These are phyloP conservation scores for Hoplodrina ambigua DNA, from an alignment of 2,888 invertebrate species.

Conservation along the genomic window DNA sequence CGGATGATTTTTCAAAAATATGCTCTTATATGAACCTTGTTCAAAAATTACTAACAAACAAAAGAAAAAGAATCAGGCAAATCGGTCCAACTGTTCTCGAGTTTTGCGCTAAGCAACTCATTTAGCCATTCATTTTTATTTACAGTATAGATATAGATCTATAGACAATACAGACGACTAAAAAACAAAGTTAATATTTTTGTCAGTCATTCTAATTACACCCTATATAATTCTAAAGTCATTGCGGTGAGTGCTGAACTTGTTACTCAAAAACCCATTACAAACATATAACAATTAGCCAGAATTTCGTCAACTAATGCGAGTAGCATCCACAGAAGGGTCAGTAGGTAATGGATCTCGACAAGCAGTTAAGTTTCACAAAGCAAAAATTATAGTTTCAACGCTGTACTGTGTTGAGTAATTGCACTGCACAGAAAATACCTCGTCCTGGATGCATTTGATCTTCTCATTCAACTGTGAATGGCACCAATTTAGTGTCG, in stretches of 20 bases:
- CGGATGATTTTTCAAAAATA: too few relatives aligned
- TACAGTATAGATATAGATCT: too few relatives aligned
- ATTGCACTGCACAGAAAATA: constrained; percentile 64
- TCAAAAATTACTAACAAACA: too few relatives aligned
- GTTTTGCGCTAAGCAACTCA: too few relatives aligned
- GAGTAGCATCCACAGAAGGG: constrained; percentile 26
- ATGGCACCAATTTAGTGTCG: constrained; percentile 71
- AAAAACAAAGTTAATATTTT: not conserved
- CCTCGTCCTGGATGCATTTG: constrained; percentile 66
- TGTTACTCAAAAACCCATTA: constrained; percentile 43
- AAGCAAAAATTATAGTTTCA: constrained; percentile 64
- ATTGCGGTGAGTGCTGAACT: constrained; percentile 27
- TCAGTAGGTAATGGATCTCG: constrained; percentile 31
- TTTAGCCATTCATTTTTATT: too few relatives aligned
- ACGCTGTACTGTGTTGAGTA: constrained; percentile 59
- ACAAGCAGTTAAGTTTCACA: constrained; percentile 47
- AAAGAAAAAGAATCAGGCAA: too few relatives aligned
- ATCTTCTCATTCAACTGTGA: constrained; percentile 71
- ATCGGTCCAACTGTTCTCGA: too few relatives aligned
- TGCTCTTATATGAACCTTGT: too few relatives aligned
- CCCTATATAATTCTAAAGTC: constrained; percentile 9
- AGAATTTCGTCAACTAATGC: constrained; percentile 42
- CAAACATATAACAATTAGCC: constrained; percentile 40
- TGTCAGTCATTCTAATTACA: constrained; percentile 6
- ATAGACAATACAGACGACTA: too few relatives aligned